Conservation (phyloP, 30 jellyfish, hydroid and myxozoan species). For the Nemopilema nomurai region DNA sequence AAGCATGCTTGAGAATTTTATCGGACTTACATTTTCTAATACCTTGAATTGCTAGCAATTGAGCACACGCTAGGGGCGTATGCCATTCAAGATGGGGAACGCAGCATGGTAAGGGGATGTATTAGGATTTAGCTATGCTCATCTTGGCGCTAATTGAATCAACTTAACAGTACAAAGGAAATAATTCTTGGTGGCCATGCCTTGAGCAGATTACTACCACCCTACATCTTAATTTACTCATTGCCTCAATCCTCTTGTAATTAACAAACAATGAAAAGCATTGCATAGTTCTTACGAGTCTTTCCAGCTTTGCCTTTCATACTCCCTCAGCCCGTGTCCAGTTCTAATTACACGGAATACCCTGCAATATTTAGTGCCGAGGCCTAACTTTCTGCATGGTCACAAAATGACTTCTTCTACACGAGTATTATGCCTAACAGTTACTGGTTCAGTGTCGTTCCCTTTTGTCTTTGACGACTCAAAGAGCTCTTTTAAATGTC, state of each 20-base stretch:
- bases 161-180: neutral
- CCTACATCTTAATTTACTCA: neutral
- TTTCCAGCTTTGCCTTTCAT: no score
- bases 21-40: neutral
- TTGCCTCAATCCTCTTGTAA: neutral
- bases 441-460: no score
- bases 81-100: neutral
- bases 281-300: no score
- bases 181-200: neutral
- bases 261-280: no score
- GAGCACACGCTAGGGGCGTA: neutral
- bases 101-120: neutral
- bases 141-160: neutral
- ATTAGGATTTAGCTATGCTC: neutral
- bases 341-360: no score
- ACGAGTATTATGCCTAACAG: no score
- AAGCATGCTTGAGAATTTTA: neutral
- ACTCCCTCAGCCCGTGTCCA: no score
- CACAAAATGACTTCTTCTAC: no score
- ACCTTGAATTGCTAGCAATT: neutral
- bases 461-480: no score
- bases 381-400: no score
- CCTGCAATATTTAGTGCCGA: no score
- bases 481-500: no score
- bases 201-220: neutral